A percentile compares a stretch with the other conserved stretches of the same genome.
Evolutionary conservation across 1,140 invertebrate genomes (phyloP).

Genomic region (Drosophila watanabei): DNA sequence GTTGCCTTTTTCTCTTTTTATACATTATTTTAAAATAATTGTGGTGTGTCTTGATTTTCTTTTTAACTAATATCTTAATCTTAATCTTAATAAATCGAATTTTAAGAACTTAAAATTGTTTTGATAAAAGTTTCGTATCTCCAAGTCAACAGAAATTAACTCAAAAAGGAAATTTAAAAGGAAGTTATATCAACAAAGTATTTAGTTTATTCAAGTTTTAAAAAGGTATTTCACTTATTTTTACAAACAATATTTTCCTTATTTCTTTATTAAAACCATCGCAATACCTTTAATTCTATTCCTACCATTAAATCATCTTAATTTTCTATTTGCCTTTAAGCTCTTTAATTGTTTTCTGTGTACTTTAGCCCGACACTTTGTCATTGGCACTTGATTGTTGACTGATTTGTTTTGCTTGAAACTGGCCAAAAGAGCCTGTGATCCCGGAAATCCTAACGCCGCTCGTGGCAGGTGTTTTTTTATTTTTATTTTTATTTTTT

Average conservation of each 20-base stretch:
- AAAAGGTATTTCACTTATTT: not conserved
- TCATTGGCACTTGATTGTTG: constrained; percentile 54
- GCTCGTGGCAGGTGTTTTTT: constrained; percentile 53
- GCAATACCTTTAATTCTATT: not conserved
- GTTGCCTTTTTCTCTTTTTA: too few relatives aligned
- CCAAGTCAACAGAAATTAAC: not conserved
- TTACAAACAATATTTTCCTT: not conserved
- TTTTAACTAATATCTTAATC: too few relatives aligned
- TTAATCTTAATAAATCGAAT: too few relatives aligned
- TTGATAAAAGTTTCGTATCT: too few relatives aligned
- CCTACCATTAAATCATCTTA: not conserved
- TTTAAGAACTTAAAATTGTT: too few relatives aligned
- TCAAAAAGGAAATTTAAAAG: too few relatives aligned
- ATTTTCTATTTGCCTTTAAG: not conserved
- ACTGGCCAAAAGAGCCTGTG: constrained; percentile 41
- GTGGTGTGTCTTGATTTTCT: too few relatives aligned
- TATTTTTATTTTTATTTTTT: too few relatives aligned
- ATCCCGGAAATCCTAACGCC: constrained; percentile 74
- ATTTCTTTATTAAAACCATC: not conserved
- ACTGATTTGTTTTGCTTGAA: constrained; percentile 63
- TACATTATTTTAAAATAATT: too few relatives aligned
- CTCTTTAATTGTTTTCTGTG: constrained; percentile 10
- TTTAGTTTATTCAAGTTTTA: too few relatives aligned
- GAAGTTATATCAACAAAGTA: too few relatives aligned
- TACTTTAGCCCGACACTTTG: constrained; percentile 31